A percentile compares a stretch with the other conserved stretches of the same genome.
These are phyloP conservation scores for Clarias batrachus DNA, from an alignment of 2,113 vertebrate genomes.

Conservation along the genomic window DNA sequence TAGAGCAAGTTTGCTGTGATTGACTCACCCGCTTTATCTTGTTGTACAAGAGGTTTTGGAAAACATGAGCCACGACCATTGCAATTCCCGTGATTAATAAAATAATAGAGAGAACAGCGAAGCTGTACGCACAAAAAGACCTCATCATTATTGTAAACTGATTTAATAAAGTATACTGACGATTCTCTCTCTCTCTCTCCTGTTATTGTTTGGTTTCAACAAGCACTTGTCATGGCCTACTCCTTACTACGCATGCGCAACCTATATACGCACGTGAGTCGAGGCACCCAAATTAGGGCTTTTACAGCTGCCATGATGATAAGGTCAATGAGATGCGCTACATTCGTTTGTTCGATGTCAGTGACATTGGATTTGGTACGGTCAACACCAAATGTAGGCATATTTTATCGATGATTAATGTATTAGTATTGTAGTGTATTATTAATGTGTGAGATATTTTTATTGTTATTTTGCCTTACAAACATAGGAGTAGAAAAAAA, in stretches of 20 bases:
- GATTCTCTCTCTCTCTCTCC: neutral
- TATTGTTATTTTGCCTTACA: neutral
- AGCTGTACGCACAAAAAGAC: conserved; percentile 65
- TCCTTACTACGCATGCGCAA: neutral
- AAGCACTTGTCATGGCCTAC: neutral
- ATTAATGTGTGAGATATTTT: neutral
- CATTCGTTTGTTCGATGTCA: neutral
- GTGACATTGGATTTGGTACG: neutral
- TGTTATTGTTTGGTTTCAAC: neutral
- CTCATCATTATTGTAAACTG: conserved; percentile 39
- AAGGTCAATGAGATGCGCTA: neutral
- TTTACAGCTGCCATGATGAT: neutral
- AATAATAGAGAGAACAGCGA: conserved; percentile 63
- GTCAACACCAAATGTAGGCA: neutral
- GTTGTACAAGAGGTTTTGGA: conserved; percentile 61
- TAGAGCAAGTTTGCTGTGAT: neutral
- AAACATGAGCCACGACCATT: conserved; percentile 65
- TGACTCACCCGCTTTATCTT: conserved; percentile 66
- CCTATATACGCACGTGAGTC: neutral
- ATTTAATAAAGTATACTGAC: neutral
- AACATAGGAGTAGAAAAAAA: neutral
- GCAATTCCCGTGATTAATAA: conserved; percentile 67
- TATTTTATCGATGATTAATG: neutral
- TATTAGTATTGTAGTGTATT: too few relatives aligned
- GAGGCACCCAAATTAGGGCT: neutral